Percentiles rank a stretch among this genome's conserved stretches.
Evolutionary conservation across 92 coral and sea anemone genomes (phyloP).

Genomic region (Galaxea fascicularis): DNA sequence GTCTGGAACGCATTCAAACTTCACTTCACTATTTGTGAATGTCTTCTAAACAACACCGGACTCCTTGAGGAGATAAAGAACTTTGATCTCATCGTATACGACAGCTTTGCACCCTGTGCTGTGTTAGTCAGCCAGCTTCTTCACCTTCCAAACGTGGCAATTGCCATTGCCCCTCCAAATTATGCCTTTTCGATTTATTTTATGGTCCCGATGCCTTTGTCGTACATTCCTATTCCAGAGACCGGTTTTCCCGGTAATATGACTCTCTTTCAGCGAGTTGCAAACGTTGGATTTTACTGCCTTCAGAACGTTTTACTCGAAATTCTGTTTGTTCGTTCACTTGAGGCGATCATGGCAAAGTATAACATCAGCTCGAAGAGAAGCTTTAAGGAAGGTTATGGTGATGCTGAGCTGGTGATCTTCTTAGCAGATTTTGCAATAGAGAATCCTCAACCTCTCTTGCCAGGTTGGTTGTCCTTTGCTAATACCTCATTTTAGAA

Average conservation of each 20-base stretch:
- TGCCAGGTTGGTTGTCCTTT: conserved; percentile 60
- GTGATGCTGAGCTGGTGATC: conserved; percentile 60
- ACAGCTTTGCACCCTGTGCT: conserved; percentile 5
- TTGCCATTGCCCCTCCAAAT: conserved; percentile 29
- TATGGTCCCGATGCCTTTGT: conserved; percentile 29
- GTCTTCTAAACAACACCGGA: conserved; percentile 46
- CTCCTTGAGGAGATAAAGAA: conserved; percentile 54
- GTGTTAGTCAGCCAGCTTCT: conserved; percentile 45
- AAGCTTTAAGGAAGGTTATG: conserved; percentile 47
- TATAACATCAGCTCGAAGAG: conserved; percentile 68
- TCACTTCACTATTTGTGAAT: conserved; percentile 31
- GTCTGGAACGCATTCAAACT: neutral
- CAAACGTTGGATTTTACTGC: conserved; percentile 1
- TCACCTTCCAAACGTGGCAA: conserved; percentile 26
- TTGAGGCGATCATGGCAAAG: conserved; percentile 33
- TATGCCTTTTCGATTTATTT: neutral
- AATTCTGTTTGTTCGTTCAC: neutral
- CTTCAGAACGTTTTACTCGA: neutral
- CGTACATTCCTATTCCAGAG: conserved; percentile 53
- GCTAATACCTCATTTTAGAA: neutral
- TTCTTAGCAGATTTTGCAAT: conserved; percentile 62
- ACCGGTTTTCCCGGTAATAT: conserved; percentile 49
- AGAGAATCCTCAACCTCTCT: conserved; percentile 75
- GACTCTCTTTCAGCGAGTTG: conserved; percentile 61
- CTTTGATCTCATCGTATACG: conserved; percentile 58